Conservation (phyloP, 2,797 vertebrate genomes). For the Chrysocyon brachyurus region DNA sequence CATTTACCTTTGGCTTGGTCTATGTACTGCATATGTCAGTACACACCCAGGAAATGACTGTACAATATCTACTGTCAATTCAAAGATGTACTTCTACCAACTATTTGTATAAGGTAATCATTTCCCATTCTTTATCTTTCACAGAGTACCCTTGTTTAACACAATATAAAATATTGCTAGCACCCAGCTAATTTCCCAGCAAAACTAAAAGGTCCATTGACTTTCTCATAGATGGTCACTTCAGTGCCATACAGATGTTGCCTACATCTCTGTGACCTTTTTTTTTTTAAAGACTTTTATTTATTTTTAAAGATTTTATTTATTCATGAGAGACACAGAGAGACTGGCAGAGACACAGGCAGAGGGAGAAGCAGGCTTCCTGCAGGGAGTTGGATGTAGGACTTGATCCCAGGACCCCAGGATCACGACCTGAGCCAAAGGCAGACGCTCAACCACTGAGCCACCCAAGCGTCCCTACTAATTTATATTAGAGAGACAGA, state of each 20-base stretch:
- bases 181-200: background rate
- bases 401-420: no score
- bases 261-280: background rate
- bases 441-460: no score
- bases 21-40: conserved; percentile 35
- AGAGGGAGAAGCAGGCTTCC: no score
- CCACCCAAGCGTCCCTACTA: no score
- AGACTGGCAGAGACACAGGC: no score
- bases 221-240: background rate
- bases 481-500: background rate
- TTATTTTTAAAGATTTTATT: background rate
- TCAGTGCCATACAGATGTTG: background rate
- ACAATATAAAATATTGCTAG: background rate
- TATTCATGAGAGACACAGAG: background rate
- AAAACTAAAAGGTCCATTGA: background rate
- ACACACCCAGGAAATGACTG: conserved; percentile 84
- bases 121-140: conserved; percentile 75
- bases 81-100: conserved; percentile 78
- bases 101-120: conserved; percentile 63
- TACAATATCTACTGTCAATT: conserved; percentile 81
- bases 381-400: no score
- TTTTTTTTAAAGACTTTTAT: background rate
- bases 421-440: no score
- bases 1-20: conserved; percentile 76
- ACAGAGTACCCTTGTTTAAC: conserved; percentile 29